These are phyloP conservation scores for Kradibia gibbosae DNA, from an alignment of 1,140 invertebrate genomes.

Conservation along the genomic window DNA sequence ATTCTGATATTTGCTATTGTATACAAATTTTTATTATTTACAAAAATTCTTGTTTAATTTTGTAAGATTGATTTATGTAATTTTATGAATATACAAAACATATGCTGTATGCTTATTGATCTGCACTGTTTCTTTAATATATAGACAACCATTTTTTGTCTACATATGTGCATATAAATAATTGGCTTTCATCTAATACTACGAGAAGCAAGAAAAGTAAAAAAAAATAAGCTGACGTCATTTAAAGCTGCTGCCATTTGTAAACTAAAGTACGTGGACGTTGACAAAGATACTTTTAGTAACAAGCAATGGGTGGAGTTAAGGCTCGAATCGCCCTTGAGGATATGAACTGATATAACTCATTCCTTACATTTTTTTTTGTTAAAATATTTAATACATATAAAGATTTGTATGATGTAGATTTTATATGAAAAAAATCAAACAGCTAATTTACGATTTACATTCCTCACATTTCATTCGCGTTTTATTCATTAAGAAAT, in stretches of 20 bases:
- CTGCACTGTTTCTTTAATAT: no score
- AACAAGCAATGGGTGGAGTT: conserved; percentile 34
- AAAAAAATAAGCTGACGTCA: conserved; percentile 2
- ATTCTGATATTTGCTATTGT: no score
- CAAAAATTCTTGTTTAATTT: no score
- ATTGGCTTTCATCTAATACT: neutral
- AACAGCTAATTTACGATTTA: no score
- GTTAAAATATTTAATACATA: neutral
- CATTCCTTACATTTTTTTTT: conserved; percentile 2
- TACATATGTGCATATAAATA: neutral
- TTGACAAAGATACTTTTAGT: conserved; percentile 38
- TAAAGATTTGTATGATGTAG: neutral
- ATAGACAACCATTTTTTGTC: no score
- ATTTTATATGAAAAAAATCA: no score
- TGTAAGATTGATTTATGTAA: no score
- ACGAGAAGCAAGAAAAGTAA: neutral
- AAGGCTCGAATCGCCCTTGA: neutral
- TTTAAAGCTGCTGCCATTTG: neutral
- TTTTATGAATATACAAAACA: no score
- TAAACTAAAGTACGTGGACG: conserved; percentile 8
- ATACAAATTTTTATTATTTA: no score
- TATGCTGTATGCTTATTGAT: no score
- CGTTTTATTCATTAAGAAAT: no score
- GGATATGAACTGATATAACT: neutral
- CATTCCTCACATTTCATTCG: no score